These are phyloP conservation scores for Tetramorium parvispinum DNA, from an alignment of 1,140 invertebrate species.

Conservation along the genomic window DNA sequence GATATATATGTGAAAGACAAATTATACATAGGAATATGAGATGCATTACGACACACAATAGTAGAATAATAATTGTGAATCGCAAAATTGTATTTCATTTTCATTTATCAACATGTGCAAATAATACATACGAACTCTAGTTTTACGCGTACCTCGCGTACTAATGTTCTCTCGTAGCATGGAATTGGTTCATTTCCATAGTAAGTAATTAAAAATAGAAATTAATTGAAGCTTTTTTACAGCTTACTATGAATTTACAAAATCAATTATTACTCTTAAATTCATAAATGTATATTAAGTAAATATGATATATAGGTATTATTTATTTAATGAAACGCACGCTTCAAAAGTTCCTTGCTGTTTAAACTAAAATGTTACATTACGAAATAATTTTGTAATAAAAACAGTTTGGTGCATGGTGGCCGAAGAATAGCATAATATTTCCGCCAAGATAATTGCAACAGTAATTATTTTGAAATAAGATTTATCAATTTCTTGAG, in stretches of 20 bases:
- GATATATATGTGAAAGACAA: conserved; percentile 15
- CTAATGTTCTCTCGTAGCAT: not conserved
- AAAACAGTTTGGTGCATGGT: not conserved
- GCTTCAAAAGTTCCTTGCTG: not conserved
- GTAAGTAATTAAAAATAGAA: conserved; percentile 17
- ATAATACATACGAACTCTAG: not conserved
- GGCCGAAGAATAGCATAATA: not conserved
- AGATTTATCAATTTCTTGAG: conserved; percentile 55
- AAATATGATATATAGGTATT: conserved; percentile 1
- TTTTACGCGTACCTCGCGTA: not conserved
- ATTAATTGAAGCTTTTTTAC: not conserved
- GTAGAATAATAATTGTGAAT: not conserved
- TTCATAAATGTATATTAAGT: conserved; percentile 20
- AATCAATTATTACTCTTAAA: not conserved
- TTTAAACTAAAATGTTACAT: not conserved
- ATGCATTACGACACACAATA: not conserved
- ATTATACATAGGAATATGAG: conserved; percentile 2
- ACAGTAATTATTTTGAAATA: conserved; percentile 32
- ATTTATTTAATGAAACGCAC: not conserved
- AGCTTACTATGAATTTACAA: not conserved
- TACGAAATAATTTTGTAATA: not conserved
- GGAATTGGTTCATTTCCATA: not conserved
- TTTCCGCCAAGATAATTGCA: conserved; percentile 10
- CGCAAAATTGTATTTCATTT: not conserved
- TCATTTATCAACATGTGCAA: conserved; percentile 1